Conservation (phyloP, 2,888 invertebrate species). For the Volucella inanis region DNA sequence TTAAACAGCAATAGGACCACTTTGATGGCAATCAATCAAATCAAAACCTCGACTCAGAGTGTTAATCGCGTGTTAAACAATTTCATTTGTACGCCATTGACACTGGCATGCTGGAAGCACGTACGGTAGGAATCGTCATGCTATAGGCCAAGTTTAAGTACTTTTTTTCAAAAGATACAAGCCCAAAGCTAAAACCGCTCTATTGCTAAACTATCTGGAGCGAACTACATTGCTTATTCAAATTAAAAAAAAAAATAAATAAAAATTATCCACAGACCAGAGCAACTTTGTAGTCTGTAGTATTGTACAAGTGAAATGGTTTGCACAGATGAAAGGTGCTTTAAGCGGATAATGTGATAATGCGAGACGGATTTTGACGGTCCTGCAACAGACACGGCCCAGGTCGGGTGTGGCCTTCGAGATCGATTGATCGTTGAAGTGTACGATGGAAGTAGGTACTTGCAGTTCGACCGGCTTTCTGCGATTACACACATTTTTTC, state of each 20-base stretch:
- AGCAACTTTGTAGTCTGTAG: neutral
- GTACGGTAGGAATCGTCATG: neutral
- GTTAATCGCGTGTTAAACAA: conserved; percentile 52
- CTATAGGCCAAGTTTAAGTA: neutral
- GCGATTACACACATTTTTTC: conserved; percentile 13
- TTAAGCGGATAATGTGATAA: conserved; percentile 38
- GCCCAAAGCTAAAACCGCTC: conserved; percentile 10
- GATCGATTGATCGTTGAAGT: conserved; percentile 37
- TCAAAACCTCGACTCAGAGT: conserved; percentile 33
- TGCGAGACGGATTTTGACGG: conserved; percentile 45
- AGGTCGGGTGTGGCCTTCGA: conserved; percentile 37
- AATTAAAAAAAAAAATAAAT: neutral
- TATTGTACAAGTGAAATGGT: conserved; percentile 11
- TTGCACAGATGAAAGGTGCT: conserved; percentile 25
- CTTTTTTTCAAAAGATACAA: neutral
- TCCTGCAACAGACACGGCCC: conserved; percentile 9
- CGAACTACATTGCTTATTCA: conserved; percentile 1
- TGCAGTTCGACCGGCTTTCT: conserved; percentile 32
- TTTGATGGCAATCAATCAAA: conserved; percentile 37
- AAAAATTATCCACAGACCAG: neutral
- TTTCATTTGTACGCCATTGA: conserved; percentile 57
- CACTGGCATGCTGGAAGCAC: conserved; percentile 30
- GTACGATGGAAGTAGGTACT: conserved; percentile 2
- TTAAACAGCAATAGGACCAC: neutral
- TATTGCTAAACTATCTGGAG: conserved; percentile 4